Percentiles rank a stretch among this genome's conserved stretches.
Conservation (phyloP, 2,113 vertebrate species). For the Speoplatyrhinus poulsoni region DNA sequence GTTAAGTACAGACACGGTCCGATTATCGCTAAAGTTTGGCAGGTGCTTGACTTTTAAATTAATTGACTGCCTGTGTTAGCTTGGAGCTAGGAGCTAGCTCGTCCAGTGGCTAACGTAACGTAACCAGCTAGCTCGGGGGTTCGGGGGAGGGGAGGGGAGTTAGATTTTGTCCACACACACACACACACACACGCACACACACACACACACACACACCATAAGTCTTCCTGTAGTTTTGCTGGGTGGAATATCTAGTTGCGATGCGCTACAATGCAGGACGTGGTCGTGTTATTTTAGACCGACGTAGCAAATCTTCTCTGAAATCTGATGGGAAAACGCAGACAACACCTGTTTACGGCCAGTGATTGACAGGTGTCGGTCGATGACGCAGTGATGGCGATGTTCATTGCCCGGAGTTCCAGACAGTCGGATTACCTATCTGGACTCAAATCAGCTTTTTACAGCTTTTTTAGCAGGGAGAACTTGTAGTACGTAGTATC, state of each 20-base stretch:
- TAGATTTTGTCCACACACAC: neutral
- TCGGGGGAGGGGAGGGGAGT: slow-evolving; percentile 31
- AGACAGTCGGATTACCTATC: neutral
- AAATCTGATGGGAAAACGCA: slow-evolving; percentile 26
- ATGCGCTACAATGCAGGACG: neutral
- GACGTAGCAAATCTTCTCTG: neutral
- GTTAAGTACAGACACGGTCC: neutral
- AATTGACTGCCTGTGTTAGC: slow-evolving; percentile 60
- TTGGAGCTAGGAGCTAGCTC: slow-evolving; percentile 24
- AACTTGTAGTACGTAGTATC: neutral
- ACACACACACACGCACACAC: neutral
- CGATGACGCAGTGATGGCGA: neutral
- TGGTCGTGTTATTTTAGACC: neutral
- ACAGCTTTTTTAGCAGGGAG: neutral
- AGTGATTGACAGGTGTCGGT: slow-evolving; percentile 34
- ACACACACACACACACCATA: neutral
- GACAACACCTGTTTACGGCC: slow-evolving; percentile 45
- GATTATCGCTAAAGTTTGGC: slow-evolving; percentile 22
- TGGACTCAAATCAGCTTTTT: neutral
- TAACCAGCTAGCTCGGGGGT: slow-evolving; percentile 42
- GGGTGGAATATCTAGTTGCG: neutral
- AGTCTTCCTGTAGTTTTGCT: neutral
- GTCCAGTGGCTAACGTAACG: slow-evolving; percentile 19
- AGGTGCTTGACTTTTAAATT: slow-evolving; percentile 68
- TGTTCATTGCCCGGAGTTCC: neutral